phyloP scores from a whole-genome alignment of 2,113 vertebrate genomes.

The Aphyosemion australe region DNA sequence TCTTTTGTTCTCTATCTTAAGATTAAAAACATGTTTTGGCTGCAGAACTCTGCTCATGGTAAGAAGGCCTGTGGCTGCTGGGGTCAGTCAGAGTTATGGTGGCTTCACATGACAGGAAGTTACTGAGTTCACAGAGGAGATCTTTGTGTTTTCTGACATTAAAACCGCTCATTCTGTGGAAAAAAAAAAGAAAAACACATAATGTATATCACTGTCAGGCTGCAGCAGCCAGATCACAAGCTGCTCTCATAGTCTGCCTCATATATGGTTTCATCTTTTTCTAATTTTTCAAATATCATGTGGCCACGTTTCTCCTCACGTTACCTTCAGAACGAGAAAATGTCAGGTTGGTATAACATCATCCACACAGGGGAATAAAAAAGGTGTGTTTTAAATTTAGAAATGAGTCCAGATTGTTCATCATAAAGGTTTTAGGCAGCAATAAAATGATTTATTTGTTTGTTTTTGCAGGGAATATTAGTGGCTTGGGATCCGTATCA shows the following conservation, averaged over 20 bases:
- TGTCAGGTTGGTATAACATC: too few relatives aligned
- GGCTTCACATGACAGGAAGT: conserved; percentile 23
- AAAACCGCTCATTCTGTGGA: neutral
- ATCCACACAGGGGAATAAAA: too few relatives aligned
- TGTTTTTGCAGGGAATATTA: too few relatives aligned
- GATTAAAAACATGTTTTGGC: conserved; percentile 30
- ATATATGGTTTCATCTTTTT: too few relatives aligned
- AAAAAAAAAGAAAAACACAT: conserved; percentile 1
- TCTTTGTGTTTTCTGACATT: neutral
- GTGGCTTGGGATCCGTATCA: too few relatives aligned
- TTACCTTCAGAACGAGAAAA: too few relatives aligned
- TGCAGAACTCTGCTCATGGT: conserved; percentile 18
- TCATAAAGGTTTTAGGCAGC: too few relatives aligned
- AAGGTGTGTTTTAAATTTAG: too few relatives aligned
- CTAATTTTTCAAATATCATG: too few relatives aligned
- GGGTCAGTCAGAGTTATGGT: conserved; percentile 2
- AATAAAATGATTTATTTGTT: too few relatives aligned
- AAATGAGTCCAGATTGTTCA: too few relatives aligned
- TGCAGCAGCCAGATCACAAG: conserved; percentile 14
- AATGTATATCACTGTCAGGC: conserved; percentile 3
- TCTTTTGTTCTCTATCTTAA: conserved; percentile 9
- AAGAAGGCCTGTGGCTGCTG: conserved; percentile 2
- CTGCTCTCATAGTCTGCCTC: neutral
- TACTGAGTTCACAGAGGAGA: neutral
- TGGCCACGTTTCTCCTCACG: too few relatives aligned